Percentiles rank a stretch among this genome's conserved stretches.
Conservation (phyloP, 2,888 invertebrate genomes). For the Hybos culiciformis region DNA sequence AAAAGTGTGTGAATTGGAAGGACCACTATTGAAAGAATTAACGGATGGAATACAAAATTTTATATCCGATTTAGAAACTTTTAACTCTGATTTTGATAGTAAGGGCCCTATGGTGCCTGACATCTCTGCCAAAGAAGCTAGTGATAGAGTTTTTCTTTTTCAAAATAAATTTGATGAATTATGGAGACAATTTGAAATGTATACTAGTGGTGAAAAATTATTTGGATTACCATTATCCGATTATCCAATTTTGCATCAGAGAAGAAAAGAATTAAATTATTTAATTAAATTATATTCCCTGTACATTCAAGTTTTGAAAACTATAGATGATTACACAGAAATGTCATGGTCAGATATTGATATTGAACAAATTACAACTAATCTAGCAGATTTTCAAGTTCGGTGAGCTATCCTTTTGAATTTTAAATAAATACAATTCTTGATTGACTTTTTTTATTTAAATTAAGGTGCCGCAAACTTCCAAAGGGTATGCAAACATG, state of each 20-base stretch:
- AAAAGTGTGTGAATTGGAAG: conserved; percentile 49
- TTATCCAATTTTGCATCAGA: conserved; percentile 63
- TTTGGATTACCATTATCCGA: conserved; percentile 74
- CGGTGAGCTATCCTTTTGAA: conserved; percentile 38
- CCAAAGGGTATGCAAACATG: conserved; percentile 77
- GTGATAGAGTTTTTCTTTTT: conserved; percentile 61
- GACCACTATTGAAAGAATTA: conserved; percentile 54
- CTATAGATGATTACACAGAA: conserved; percentile 75
- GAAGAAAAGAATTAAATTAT: conserved; percentile 72
- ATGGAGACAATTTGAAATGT: conserved; percentile 68
- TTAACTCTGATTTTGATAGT: conserved; percentile 57
- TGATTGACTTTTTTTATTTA: conserved; percentile 6
- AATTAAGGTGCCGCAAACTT: conserved; percentile 57
- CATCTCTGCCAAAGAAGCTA: conserved; percentile 71
- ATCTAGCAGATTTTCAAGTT: conserved; percentile 69
- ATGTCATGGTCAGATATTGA: conserved; percentile 73
- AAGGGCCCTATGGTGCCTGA: conserved; percentile 78
- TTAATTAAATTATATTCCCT: conserved; percentile 64
- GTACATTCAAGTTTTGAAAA: conserved; percentile 71
- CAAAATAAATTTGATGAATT: conserved; percentile 72
- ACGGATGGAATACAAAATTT: conserved; percentile 55
- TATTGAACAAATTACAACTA: conserved; percentile 64
- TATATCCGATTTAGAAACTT: conserved; percentile 48
- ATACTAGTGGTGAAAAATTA: conserved; percentile 67
- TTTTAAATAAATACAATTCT: not conserved